Evolutionary conservation across 1,140 invertebrate species (phyloP).

Genomic region (Pemphigus obesinymphae): DNA sequence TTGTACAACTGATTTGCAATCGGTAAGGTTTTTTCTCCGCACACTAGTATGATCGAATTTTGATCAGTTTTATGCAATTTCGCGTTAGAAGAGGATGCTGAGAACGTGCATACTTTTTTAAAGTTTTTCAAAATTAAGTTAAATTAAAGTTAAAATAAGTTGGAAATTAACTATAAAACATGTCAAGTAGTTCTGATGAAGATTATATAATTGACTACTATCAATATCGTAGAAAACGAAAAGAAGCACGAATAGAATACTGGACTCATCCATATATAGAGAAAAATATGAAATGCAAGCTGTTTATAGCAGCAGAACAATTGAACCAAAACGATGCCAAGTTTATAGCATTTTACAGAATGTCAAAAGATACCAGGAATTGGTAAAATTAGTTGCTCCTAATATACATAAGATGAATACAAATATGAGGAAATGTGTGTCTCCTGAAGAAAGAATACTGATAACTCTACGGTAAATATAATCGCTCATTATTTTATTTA

Average conservation of each 20-base stretch:
- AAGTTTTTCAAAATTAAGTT: too few relatives aligned
- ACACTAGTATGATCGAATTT: too few relatives aligned
- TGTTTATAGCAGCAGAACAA: slow-evolving; percentile 17
- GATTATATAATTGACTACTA: not conserved
- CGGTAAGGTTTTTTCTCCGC: too few relatives aligned
- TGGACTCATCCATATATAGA: slow-evolving; percentile 16
- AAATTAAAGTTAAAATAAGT: too few relatives aligned
- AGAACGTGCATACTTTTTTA: too few relatives aligned
- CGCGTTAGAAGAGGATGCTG: too few relatives aligned
- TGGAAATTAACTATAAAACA: too few relatives aligned
- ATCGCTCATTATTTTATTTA: not conserved
- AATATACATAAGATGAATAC: slow-evolving; percentile 6
- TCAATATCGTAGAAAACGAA: slow-evolving; percentile 17
- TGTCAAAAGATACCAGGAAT: slow-evolving; percentile 3
- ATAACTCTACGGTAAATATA: slow-evolving; percentile 9
- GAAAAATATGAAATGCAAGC: slow-evolving; percentile 7
- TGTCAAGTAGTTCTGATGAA: slow-evolving; percentile 21
- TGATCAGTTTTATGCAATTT: too few relatives aligned
- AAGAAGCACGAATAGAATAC: not conserved
- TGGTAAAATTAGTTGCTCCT: not conserved
- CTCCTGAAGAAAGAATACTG: slow-evolving; percentile 23
- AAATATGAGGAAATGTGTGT: slow-evolving; percentile 30
- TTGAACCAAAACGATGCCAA: slow-evolving; percentile 7
- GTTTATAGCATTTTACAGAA: slow-evolving; percentile 11
- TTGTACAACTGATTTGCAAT: too few relatives aligned